Percentiles rank a stretch among this genome's conserved stretches.
phyloP scores from a whole-genome alignment of 1,140 invertebrate species.

The Pseudachorutes palmiensis region DNA sequence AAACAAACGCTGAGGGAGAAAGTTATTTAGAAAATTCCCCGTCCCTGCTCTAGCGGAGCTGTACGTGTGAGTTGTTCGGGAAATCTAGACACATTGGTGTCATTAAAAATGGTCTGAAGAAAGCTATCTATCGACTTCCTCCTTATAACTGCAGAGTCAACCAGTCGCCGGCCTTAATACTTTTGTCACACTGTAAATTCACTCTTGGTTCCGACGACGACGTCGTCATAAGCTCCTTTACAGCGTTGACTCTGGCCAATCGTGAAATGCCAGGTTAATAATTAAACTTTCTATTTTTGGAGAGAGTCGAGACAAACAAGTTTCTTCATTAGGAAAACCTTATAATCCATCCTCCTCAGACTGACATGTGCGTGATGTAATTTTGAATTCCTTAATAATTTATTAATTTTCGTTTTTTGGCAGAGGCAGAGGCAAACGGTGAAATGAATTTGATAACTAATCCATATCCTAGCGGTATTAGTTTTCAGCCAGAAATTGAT shows the following conservation, averaged over 20 bases:
- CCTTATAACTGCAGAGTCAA: no score
- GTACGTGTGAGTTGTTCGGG: not conserved
- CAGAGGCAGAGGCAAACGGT: not conserved
- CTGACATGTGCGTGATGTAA: slow-evolving; percentile 7
- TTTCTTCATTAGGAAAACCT: not conserved
- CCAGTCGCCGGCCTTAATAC: no score
- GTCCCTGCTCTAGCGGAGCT: not conserved
- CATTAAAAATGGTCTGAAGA: not conserved
- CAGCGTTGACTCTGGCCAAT: no score
- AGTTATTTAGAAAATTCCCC: not conserved
- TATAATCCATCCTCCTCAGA: slow-evolving; percentile 5
- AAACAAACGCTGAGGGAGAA: not conserved
- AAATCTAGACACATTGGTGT: not conserved
- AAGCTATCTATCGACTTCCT: no score
- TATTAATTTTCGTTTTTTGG: slow-evolving; percentile 4
- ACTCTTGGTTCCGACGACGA: not conserved
- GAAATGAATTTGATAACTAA: not conserved
- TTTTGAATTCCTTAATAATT: slow-evolving; percentile 1
- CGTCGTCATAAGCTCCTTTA: not conserved
- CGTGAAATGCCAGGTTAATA: not conserved
- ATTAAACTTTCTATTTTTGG: slow-evolving; percentile 2
- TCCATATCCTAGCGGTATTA: no score
- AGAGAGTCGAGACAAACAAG: not conserved
- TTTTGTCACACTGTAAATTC: not conserved
- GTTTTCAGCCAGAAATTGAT: no score